Base-by-base conservation (phyloP, 2,888 invertebrate species). In the Ectemnius cavifrons region DNA sequence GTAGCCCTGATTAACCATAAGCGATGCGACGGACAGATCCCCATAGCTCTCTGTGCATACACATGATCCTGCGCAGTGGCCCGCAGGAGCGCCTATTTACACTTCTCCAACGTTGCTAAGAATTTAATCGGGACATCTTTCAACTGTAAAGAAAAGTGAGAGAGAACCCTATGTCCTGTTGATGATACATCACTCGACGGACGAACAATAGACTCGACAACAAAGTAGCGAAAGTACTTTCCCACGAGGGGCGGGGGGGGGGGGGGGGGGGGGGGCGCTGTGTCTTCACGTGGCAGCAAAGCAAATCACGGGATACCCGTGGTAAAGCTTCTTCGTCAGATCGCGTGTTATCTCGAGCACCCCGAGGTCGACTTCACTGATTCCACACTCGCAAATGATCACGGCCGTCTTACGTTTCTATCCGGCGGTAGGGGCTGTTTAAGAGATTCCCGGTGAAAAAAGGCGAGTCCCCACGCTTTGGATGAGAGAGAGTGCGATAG, bases 231-330 rank as follows among this genome's bases (percentile, higher is more conserved):
- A 11, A 20, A 59, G 61, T 11, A 62, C 65, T 71, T 77, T 78
- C 78, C 67, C 78, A 77, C 73, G 73, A 64, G 58, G 37, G 6
- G 37, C 0, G 73, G 63, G 61, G 37, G 0, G 37, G 8, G 8
- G 37, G 8, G 73, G 63, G 61, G 37, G 0, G 37, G 8, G 8
- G 37, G 2, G 37, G 37, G 2, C 37, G 37, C 1, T 37, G 37
- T 1, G 37, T 37, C 58, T 60, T 52, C 56, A 16, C 16, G 60
- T 52, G 70, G 49, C 1, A 28, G 70, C 47, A 68, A 52, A 28
- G 70, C 47, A 68, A 52, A 70, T 77, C 78, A 71, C 73, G 67
- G 73, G 78, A 78, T 78, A 78, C 78, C 73, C 78, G 78, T 73
- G 78, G 71, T 73, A 77, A 78, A 77, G 70, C 73, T 77, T 37